A percentile compares a stretch with the other conserved stretches of the same genome.
Evolutionary conservation across 1,140 invertebrate species (phyloP).

Genomic region (Bicyclus anynana): DNA sequence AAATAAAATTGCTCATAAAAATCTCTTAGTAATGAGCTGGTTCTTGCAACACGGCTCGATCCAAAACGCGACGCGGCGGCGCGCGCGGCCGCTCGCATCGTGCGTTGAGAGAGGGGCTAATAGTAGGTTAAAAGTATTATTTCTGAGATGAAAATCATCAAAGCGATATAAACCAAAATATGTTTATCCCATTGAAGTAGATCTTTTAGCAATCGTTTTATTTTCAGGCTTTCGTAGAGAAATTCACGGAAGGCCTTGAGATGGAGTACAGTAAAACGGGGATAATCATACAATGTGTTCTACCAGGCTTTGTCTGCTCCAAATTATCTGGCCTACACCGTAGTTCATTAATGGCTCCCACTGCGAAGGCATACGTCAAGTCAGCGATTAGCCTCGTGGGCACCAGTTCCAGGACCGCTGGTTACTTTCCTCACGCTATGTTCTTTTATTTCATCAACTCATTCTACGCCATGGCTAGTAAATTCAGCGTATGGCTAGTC

Average conservation of each 20-base stretch:
- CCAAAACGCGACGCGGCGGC: too few relatives aligned
- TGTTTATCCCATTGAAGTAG: neutral
- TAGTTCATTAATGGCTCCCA: slow-evolving; percentile 88
- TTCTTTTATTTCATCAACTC: slow-evolving; percentile 78
- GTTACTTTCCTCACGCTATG: slow-evolving; percentile 86
- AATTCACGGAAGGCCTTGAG: slow-evolving; percentile 88
- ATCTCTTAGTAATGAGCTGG: too few relatives aligned
- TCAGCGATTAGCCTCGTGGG: slow-evolving; percentile 88
- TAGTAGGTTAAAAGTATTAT: too few relatives aligned
- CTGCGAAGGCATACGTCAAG: slow-evolving; percentile 86
- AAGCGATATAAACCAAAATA: too few relatives aligned
- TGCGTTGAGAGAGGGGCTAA: too few relatives aligned
- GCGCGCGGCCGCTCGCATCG: too few relatives aligned
- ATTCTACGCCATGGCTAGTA: slow-evolving; percentile 74
- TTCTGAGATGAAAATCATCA: too few relatives aligned
- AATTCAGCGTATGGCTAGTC: slow-evolving; percentile 78
- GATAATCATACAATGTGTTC: slow-evolving; percentile 89
- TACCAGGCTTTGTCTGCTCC: slow-evolving; percentile 92
- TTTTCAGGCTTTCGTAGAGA: slow-evolving; percentile 88
- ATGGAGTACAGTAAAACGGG: slow-evolving; percentile 88
- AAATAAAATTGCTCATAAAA: too few relatives aligned
- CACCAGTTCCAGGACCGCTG: slow-evolving; percentile 84
- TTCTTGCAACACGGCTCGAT: too few relatives aligned
- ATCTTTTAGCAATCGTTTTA: slow-evolving; percentile 7
- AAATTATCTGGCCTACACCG: slow-evolving; percentile 94